Conservation (phyloP, 2,888 invertebrate genomes). For the Cephonodes hylas region DNA sequence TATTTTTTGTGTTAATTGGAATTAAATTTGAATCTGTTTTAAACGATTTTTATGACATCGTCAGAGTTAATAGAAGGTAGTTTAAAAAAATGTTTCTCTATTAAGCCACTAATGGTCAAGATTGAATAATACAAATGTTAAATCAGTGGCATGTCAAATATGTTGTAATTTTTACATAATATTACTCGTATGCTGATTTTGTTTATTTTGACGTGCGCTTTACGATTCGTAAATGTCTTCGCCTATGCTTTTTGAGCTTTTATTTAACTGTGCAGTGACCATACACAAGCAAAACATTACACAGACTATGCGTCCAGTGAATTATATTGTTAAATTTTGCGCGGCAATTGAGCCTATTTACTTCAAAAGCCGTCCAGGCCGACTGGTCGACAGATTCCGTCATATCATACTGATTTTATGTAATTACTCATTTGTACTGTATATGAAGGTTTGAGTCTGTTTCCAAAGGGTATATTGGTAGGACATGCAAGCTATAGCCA, state of each 20-base stretch:
- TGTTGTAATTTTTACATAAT: constrained; percentile 11
- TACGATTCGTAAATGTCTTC: constrained; percentile 38
- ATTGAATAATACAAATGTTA: not conserved
- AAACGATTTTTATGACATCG: not conserved
- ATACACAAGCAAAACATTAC: constrained; percentile 11
- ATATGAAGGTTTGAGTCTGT: too few species aligned
- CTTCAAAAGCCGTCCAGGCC: not conserved
- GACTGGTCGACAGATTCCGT: not conserved
- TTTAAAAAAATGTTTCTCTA: not conserved
- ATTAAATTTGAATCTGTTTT: not conserved
- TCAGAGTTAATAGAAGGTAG: not conserved
- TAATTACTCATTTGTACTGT: not conserved
- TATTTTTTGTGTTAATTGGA: not conserved
- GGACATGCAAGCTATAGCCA: too few species aligned
- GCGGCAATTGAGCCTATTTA: constrained; percentile 4
- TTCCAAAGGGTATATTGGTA: too few species aligned
- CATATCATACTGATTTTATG: not conserved
- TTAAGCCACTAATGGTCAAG: not conserved
- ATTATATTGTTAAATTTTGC: not conserved
- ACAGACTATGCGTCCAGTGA: not conserved
- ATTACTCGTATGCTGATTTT: constrained; percentile 20
- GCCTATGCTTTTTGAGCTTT: constrained; percentile 62
- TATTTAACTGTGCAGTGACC: constrained; percentile 44
- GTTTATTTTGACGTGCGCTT: constrained; percentile 36
- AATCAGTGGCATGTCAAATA: constrained; percentile 1